A percentile compares a stretch with the other conserved stretches of the same genome.
Conservation (phyloP, 2,888 invertebrate genomes). For the Erebia epiphron region DNA sequence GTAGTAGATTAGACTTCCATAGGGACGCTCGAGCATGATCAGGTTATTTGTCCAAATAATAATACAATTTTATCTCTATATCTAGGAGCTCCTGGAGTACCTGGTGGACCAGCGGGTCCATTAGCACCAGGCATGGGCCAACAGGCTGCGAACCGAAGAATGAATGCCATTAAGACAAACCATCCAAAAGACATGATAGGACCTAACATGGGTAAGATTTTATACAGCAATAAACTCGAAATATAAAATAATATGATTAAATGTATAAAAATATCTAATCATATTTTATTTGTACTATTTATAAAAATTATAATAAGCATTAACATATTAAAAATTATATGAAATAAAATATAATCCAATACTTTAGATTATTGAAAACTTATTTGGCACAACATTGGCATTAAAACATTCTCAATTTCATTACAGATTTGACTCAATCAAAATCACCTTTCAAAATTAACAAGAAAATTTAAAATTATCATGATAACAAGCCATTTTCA, state of each 20-base stretch:
- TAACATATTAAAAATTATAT: neutral
- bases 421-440: conserved; percentile 31
- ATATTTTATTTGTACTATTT: neutral
- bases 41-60: neutral
- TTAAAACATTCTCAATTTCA: conserved; percentile 32
- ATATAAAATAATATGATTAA: neutral
- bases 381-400: conserved; percentile 40
- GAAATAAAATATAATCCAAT: neutral
- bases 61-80: neutral
- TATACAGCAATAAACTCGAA: neutral
- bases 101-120: conserved; percentile 70
- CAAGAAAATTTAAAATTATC: conserved; percentile 16
- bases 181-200: conserved; percentile 92
- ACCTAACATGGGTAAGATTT: conserved; percentile 89
- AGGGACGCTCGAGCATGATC: neutral
- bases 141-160: conserved; percentile 87
- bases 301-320: neutral
- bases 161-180: conserved; percentile 94
- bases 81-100: conserved; percentile 65
- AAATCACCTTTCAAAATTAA: conserved; percentile 34
- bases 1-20: too few species aligned
- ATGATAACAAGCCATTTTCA: conserved; percentile 29
- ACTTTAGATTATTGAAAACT: conserved; percentile 25
- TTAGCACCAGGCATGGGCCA: conserved; percentile 78
- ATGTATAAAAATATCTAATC: neutral